These are phyloP conservation scores for Pangasianodon gigas DNA, from an alignment of 2,113 vertebrate species.

Conservation along the genomic window DNA sequence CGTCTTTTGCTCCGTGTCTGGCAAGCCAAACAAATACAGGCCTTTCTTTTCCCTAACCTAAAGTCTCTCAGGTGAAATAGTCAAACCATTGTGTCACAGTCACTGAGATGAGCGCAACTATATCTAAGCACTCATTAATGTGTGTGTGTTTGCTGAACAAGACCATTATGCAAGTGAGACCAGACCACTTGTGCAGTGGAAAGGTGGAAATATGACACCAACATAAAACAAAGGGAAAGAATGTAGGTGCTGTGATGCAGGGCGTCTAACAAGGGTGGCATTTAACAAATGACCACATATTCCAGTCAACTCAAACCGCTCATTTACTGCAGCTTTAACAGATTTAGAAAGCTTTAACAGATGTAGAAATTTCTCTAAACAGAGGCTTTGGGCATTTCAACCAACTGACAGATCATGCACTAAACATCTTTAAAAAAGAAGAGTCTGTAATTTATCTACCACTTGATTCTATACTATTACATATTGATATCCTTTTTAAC, in stretches of 20 bases:
- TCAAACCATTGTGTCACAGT: neutral
- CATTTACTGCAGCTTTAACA: neutral
- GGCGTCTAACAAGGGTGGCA: neutral
- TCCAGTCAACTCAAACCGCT: neutral
- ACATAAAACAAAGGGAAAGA: conserved; percentile 44
- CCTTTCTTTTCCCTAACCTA: conserved; percentile 7
- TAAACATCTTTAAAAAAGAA: neutral
- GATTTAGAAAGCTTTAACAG: neutral
- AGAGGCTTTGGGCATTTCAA: neutral
- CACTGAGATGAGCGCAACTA: conserved; percentile 29
- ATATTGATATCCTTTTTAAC: neutral
- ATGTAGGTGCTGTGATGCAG: conserved; percentile 19
- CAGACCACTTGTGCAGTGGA: conserved; percentile 40
- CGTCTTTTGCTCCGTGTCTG: conserved; percentile 39
- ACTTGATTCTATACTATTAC: neutral
- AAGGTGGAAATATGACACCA: conserved; percentile 46
- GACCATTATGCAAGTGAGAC: conserved; percentile 3
- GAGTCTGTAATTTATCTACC: neutral
- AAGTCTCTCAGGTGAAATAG: conserved; percentile 17
- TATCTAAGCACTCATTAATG: conserved; percentile 31
- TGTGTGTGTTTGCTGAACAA: conserved; percentile 19
- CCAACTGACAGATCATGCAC: neutral
- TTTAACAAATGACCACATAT: neutral
- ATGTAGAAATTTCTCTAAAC: neutral
- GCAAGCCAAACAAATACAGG: conserved; percentile 13